Evolutionary conservation across 2,888 invertebrate species (phyloP), one percentile per base, ranked within the genome.

Genomic region (Clusia tigrina): DNA sequence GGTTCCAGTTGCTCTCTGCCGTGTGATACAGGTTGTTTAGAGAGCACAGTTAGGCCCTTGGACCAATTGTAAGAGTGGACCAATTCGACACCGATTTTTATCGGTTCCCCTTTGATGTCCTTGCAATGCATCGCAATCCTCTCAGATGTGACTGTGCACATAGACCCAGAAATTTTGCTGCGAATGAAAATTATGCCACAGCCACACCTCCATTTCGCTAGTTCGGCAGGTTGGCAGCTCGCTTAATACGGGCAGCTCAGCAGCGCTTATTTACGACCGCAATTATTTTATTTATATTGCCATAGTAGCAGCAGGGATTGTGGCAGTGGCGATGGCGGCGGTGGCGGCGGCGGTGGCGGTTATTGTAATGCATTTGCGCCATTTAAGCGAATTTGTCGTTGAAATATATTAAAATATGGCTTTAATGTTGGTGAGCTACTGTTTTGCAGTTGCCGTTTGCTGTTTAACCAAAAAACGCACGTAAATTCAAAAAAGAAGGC

Each of bases 231-330:
- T n/a, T n/a, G n/a, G n/a, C n/a, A 32, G 6, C 12, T 32, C 32
- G 12, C 32, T 9, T 32, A 32, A 32, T 32, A 9, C 32, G 32
- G 32, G 12, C 32, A 32, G 32, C 12, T 32, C 32, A 6, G 32
- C 32, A 32, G 6, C 32, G 32, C 32, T 78, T 78, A 80, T 80
- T 79, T 78, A 80, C 80, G 74, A 68, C 74, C 71, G 71, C 77
- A 77, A 78, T 80, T 79, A 79, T 78, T 80, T 80, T 79, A 80
- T 80, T 79, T 78, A 78, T 78, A 79, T 76, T 79, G 75, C 71
- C 71, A 73, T 71, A 70, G 70, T 53, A n/a, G n/a, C n/a, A n/a
- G n/a, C n/a, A n/a, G n/a, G n/a, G n/a, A 64, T 32, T 32, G 6
- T 9, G 32, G 32, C 12, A 32, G 6, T 32, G n/a, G n/a, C n/a